Conservation (phyloP, 1,140 invertebrate genomes). For the Drosophila baimaii region DNA sequence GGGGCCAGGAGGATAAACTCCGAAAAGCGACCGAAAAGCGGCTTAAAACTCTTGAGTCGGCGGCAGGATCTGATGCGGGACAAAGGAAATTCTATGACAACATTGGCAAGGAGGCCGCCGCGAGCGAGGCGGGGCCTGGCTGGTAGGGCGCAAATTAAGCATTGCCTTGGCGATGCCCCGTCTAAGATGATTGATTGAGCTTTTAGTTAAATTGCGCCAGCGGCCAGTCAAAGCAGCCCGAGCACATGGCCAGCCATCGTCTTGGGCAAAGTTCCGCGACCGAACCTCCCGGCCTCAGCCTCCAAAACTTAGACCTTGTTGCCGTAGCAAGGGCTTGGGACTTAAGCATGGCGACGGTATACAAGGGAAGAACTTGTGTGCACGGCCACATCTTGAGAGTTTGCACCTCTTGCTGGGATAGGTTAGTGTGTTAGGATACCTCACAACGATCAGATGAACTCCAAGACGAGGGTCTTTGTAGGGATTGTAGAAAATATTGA, state of each 20-base stretch:
- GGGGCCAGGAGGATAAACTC: constrained; percentile 61
- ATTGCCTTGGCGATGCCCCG: constrained; percentile 56
- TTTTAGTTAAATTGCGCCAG: constrained; percentile 76
- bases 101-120: constrained; percentile 56
- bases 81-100: constrained; percentile 65
- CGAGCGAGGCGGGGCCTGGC: background rate
- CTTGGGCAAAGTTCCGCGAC: constrained; percentile 8
- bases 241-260: constrained; percentile 25
- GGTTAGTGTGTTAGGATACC: background rate
- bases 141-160: constrained; percentile 49
- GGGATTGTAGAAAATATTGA: too few relatives aligned
- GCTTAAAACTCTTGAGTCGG: constrained; percentile 63
- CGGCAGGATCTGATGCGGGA: constrained; percentile 7
- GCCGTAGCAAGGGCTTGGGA: background rate
- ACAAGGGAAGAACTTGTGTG: background rate
- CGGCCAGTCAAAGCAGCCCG: constrained; percentile 49
- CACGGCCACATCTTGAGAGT: background rate
- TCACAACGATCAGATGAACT: background rate
- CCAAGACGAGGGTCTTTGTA: background rate
- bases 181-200: constrained; percentile 75
- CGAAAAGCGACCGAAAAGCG: constrained; percentile 69
- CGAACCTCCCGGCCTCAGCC: background rate
- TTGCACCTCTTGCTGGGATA: background rate
- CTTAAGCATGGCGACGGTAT: background rate
- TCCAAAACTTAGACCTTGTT: background rate